Percentiles rank a stretch among this genome's conserved stretches.
Evolutionary conservation across 2,797 vertebrate genomes (phyloP).

Genomic region (Galagoides demidoff): DNA sequence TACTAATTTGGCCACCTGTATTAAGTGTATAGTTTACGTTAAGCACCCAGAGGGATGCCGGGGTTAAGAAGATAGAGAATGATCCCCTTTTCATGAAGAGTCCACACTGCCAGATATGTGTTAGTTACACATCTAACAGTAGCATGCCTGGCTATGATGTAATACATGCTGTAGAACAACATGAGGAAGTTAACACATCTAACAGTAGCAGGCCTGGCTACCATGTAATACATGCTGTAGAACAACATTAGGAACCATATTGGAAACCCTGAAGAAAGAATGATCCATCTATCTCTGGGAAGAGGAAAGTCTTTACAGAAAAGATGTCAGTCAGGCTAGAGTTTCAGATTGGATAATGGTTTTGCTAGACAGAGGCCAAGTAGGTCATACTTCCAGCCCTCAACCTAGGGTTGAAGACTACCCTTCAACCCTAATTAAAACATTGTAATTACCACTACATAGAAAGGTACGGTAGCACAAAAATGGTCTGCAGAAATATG

Average conservation of each 20-base stretch:
- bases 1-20: neutral
- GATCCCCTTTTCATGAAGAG: neutral
- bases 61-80: neutral
- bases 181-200: neutral
- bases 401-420: neutral
- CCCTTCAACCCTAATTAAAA: neutral
- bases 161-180: neutral
- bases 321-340: neutral
- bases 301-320: neutral
- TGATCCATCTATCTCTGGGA: neutral
- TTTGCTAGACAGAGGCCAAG: neutral
- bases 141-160: neutral
- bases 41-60: neutral
- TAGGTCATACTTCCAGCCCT: neutral
- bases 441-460: neutral
- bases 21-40: neutral
- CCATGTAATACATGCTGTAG: neutral
- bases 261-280: neutral
- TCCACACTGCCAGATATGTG: neutral
- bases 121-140: neutral
- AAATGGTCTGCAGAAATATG: neutral
- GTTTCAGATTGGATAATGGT: neutral
- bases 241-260: neutral
- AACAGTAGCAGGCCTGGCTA: neutral
- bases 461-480: neutral